A percentile compares a stretch with the other conserved stretches of the same genome.
Conservation (phyloP, 2,888 invertebrate species). For the Elegia similella region DNA sequence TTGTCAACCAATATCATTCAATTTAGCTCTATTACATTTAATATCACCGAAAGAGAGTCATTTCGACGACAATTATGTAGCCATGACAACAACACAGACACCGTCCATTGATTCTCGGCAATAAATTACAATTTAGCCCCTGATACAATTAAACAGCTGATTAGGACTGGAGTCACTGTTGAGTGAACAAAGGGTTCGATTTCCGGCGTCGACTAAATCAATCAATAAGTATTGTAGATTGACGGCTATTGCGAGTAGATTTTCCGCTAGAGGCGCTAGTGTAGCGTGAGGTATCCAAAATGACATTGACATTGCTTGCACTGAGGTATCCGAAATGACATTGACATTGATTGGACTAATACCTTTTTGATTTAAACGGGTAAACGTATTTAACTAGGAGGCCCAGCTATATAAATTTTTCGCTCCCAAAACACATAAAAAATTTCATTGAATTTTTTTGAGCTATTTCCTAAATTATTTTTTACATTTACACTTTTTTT, state of each 20-base stretch:
- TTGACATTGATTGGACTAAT: too few species aligned
- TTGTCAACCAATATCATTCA: not conserved
- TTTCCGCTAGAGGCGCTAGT: too few species aligned
- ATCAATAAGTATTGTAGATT: not conserved
- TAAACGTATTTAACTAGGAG: too few species aligned
- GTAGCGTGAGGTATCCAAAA: too few species aligned
- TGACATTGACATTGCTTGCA: too few species aligned
- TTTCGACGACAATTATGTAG: not conserved
- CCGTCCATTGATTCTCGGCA: not conserved
- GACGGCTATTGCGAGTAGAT: not conserved
- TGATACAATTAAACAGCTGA: slow-evolving; percentile 10
- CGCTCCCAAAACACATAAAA: too few species aligned
- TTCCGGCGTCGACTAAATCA: slow-evolving; percentile 5
- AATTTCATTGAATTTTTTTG: too few species aligned
- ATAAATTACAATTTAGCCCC: slow-evolving; percentile 8
- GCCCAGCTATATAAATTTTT: too few species aligned
- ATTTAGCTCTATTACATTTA: not conserved
- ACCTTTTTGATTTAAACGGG: too few species aligned
- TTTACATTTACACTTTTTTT: too few species aligned
- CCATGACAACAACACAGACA: not conserved
- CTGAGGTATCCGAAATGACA: too few species aligned
- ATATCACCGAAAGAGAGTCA: not conserved
- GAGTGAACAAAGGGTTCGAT: slow-evolving; percentile 10
- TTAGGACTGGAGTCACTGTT: slow-evolving; percentile 1
- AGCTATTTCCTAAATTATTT: too few species aligned